phyloP scores from a whole-genome alignment of 1,140 invertebrate species.

The Panulirus ornatus region DNA sequence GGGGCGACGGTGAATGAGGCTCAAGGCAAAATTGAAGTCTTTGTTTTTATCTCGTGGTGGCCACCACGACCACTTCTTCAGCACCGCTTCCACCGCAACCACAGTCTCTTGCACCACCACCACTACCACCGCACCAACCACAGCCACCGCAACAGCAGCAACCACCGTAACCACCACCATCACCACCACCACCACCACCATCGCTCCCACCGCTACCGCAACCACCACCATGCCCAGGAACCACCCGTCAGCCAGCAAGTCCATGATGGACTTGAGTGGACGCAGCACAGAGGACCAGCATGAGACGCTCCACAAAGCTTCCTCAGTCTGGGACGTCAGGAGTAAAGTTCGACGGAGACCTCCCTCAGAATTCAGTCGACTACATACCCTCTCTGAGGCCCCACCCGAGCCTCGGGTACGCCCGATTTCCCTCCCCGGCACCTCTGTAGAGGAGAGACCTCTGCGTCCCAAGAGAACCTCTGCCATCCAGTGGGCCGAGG shows the following conservation, averaged over 20 bases:
- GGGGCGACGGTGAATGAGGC: constrained; percentile 26
- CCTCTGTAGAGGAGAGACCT: background rate
- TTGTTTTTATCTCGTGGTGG: constrained; percentile 27
- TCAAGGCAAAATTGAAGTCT: constrained; percentile 41
- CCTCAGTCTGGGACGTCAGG: constrained; percentile 28
- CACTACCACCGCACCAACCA: background rate
- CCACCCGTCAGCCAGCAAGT: constrained; percentile 30
- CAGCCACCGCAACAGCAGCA: background rate
- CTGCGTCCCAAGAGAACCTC: constrained; percentile 19
- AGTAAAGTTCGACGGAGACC: constrained; percentile 1
- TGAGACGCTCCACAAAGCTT: background rate
- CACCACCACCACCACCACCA: background rate
- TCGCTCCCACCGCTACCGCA: background rate
- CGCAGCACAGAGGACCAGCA: background rate
- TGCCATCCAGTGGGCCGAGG: constrained; percentile 1
- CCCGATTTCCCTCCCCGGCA: background rate
- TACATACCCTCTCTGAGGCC: too few relatives aligned
- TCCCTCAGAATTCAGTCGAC: background rate
- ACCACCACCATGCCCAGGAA: constrained; percentile 35
- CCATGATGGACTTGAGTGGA: constrained; percentile 49
- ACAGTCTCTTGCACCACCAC: background rate
- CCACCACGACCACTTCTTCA: background rate
- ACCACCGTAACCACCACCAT: background rate
- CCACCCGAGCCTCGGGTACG: background rate
- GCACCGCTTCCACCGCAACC: background rate